Conservation (phyloP, 2,797 vertebrate genomes). For the Alauda arvensis region DNA sequence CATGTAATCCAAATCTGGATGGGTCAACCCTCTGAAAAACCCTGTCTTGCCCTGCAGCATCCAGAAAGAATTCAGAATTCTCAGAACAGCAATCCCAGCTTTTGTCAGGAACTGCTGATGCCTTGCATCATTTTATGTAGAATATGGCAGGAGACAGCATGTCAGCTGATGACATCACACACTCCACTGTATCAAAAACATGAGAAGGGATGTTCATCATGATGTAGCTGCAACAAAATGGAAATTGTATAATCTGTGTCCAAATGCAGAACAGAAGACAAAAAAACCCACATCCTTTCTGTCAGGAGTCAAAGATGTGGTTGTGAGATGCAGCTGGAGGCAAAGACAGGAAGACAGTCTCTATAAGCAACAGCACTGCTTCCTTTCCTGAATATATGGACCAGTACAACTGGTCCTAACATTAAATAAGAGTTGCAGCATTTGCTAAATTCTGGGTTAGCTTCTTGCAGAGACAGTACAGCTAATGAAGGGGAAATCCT, state of each 20-base stretch:
- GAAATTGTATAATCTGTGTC: not conserved
- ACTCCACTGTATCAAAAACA: not conserved
- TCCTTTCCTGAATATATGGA: not conserved
- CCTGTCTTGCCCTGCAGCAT: not conserved
- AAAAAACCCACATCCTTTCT: not conserved
- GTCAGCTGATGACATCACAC: not conserved
- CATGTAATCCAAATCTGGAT: not conserved
- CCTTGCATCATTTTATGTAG: not conserved
- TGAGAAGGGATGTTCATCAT: not conserved
- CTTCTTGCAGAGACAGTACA: not conserved
- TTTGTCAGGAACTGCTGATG: not conserved
- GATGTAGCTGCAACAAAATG: not conserved
- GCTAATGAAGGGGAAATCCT: not conserved
- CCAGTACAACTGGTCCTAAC: accelerated
- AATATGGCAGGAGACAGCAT: not conserved
- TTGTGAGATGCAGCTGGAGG: not conserved
- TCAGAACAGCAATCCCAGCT: not conserved
- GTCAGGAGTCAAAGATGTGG: not conserved
- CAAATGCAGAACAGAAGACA: not conserved
- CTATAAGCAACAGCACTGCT: not conserved
- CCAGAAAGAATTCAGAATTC: not conserved
- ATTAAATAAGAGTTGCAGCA: not conserved
- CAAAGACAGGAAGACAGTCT: not conserved
- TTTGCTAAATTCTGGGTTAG: not conserved
- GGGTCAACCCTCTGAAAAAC: not conserved